phyloP scores from a whole-genome alignment of 2,113 vertebrate genomes.

The Thryonomys swinderianus region DNA sequence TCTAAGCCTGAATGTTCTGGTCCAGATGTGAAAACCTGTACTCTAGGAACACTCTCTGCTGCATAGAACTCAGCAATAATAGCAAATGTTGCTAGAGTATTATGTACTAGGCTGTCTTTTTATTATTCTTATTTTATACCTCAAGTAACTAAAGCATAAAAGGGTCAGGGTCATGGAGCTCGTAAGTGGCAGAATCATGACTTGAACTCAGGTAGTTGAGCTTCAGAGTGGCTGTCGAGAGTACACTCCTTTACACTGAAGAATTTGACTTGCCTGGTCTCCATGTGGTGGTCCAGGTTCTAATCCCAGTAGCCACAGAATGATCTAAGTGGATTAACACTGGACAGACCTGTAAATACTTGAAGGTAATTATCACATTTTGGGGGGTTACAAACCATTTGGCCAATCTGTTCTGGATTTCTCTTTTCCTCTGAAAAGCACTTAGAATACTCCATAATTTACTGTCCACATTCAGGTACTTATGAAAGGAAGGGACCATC shows the following conservation, averaged over 20 bases:
- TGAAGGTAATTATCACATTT: neutral
- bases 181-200: neutral
- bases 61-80: neutral
- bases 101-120: neutral
- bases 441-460: constrained; percentile 6
- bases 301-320: neutral
- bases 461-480: neutral
- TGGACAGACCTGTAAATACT: neutral
- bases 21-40: neutral
- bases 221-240: neutral
- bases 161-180: neutral
- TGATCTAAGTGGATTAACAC: neutral
- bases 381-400: neutral
- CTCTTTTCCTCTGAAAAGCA: constrained; percentile 40
- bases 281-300: neutral
- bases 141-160: neutral
- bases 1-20: neutral
- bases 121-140: neutral
- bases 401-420: neutral
- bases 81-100: neutral
- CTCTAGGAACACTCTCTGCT: neutral
- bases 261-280: neutral
- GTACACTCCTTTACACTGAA: neutral
- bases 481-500: constrained; percentile 1
- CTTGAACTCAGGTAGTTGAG: neutral